Evolutionary conservation across 1,140 invertebrate species (phyloP).

Genomic region (Episyrphus balteatus): DNA sequence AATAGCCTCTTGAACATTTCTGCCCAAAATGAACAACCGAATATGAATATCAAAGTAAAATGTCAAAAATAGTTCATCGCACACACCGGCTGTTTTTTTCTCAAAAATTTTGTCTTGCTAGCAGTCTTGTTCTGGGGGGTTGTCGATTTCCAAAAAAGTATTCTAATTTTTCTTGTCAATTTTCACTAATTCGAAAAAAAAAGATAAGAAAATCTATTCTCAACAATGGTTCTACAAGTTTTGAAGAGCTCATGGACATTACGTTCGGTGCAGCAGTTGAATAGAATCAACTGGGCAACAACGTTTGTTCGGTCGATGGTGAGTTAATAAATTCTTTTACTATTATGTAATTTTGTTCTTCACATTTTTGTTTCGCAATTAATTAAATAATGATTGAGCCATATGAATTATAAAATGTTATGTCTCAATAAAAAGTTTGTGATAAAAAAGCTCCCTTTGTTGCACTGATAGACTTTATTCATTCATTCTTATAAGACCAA

Average conservation of each 20-base stretch:
- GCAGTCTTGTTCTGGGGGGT: too few relatives aligned
- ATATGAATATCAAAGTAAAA: too few relatives aligned
- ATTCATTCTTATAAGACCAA: neutral
- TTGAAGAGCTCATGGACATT: conserved; percentile 20
- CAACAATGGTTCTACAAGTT: conserved; percentile 23
- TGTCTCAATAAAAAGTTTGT: neutral
- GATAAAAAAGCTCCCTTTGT: neutral
- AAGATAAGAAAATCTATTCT: too few relatives aligned
- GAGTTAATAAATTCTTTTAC: conserved; percentile 13
- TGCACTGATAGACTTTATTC: neutral
- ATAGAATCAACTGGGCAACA: conserved; percentile 17
- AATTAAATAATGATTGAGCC: conserved; percentile 3
- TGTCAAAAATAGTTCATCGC: too few relatives aligned
- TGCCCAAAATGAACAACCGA: too few relatives aligned
- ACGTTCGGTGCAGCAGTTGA: conserved; percentile 23
- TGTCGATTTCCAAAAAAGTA: too few relatives aligned
- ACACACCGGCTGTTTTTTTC: too few relatives aligned
- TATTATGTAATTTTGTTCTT: conserved; percentile 15
- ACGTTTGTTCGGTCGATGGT: conserved; percentile 21
- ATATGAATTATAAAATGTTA: neutral
- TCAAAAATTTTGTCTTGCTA: too few relatives aligned
- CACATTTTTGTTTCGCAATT: conserved; percentile 6
- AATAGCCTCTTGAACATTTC: too few relatives aligned
- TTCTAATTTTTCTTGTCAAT: too few relatives aligned
- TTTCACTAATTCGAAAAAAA: too few relatives aligned